Base-by-base conservation (phyloP, 1,140 invertebrate genomes). In the Drosophila ficusphila region DNA sequence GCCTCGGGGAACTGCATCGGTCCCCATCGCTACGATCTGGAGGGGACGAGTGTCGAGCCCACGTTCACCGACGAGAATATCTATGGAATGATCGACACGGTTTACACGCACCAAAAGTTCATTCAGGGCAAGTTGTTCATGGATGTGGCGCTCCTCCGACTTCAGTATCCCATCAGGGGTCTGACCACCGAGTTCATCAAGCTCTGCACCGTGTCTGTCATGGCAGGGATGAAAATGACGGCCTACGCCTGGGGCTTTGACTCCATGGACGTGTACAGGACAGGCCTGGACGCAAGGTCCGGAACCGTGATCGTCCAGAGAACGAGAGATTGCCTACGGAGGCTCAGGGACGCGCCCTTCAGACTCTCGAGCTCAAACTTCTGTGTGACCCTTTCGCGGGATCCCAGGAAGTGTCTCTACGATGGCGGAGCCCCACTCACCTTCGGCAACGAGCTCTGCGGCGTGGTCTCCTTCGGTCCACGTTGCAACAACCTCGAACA, bases 1-100 rank as follows among this genome's bases (percentile, higher is more conserved):
- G 51, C 51, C 7, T 78, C 76, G 0, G 76, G 49, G 8, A 76
- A 52, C 39, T 77, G 75, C 18, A 65, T 77, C 12, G 3, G 41
- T 4, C 65, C 58, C 0, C 48, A 48, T 39, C 49, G 56, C 2
- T 58, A 58, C 7, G 44, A 36, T 9, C 2, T 53, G 0, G 23
- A 33, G 1, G 46, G 47, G 2, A 25, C 36, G 6, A 58, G 21
- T 19, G 71, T 62, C 3, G 49, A 56, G 7, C 34, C 47, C 2
- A 70, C 75, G 2, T 58, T 53, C 4, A 38, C 4, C 0, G 6
- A 18, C 8, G 36, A 51, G 5, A 19, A 21, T 14, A 25, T 21
- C 16, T 52, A 52, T 3, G 47, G 19, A 23, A 6, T 52, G 3
- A 39, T 69, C 16, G 65, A 60, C 18, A 64, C 27, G 2, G 39